Evolutionary conservation across 2,797 vertebrate species (phyloP).

Genomic region (Hozukius guyotensis): DNA sequence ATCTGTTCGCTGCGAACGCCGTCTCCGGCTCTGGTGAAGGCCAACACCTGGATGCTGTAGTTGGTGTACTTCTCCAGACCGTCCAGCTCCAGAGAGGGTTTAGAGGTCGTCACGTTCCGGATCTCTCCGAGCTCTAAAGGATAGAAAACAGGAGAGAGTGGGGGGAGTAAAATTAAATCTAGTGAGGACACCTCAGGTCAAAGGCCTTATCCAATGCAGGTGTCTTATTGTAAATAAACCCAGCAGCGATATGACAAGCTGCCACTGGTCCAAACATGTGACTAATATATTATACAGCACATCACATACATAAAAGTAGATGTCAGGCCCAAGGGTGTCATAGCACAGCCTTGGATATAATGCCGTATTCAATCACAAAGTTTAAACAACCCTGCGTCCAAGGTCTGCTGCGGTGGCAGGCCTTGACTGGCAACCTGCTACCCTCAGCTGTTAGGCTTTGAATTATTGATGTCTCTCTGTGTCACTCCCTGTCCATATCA

Average conservation of each 20-base stretch:
- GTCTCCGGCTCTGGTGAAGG: constrained; percentile 95
- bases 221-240: neutral
- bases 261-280: neutral
- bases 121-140: constrained; percentile 93
- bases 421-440: constrained; percentile 32
- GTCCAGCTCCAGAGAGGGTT: constrained; percentile 93
- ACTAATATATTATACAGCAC: constrained; percentile 11
- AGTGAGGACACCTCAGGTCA: neutral
- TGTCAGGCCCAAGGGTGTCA: constrained; percentile 1
- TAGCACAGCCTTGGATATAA: constrained; percentile 26
- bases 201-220: neutral
- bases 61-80: constrained; percentile 98
- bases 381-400: constrained; percentile 27
- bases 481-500: neutral
- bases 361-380: constrained; percentile 36
- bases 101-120: constrained; percentile 93
- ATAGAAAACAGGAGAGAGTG: neutral
- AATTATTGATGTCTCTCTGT: constrained; percentile 36
- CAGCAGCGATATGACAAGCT: neutral
- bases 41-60: constrained; percentile 97
- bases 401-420: constrained; percentile 17
- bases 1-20: constrained; percentile 96
- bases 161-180: neutral
- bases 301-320: constrained; percentile 13
- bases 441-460: constrained; percentile 31